Conservation (phyloP, 2,113 vertebrate genomes). For the Muntiacus reevesi region DNA sequence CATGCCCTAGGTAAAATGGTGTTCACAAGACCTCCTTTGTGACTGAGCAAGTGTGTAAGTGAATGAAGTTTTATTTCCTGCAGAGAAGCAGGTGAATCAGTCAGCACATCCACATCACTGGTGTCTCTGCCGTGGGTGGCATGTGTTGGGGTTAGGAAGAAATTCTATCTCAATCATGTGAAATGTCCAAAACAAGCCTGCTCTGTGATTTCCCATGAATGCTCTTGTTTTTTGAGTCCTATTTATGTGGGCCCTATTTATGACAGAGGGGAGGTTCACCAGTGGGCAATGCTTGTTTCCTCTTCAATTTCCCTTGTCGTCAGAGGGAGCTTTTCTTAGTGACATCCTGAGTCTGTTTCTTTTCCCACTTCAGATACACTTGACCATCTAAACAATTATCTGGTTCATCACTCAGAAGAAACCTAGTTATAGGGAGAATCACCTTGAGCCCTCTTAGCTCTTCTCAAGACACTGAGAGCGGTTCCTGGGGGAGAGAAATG, state of each 20-base stretch:
- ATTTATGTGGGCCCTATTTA: not conserved
- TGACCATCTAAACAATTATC: not conserved
- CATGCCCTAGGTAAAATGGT: not conserved
- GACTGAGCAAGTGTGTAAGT: not conserved
- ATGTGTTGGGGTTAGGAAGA: not conserved
- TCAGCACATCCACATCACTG: not conserved
- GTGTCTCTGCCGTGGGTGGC: not conserved
- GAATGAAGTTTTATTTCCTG: constrained; percentile 30
- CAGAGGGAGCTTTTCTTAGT: not conserved
- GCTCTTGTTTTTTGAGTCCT: not conserved
- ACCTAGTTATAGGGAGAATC: not conserved
- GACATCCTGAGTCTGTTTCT: not conserved
- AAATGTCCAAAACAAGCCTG: not conserved
- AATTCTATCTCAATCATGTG: not conserved
- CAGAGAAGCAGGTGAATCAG: not conserved
- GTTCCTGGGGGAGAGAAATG: not conserved
- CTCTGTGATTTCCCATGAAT: not conserved
- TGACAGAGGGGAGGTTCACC: not conserved
- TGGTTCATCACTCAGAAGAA: not conserved
- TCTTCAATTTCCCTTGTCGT: not conserved
- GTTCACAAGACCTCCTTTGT: not conserved
- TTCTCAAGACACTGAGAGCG: not conserved
- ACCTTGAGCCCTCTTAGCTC: not conserved
- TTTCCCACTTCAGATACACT: not conserved
- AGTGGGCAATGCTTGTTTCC: not conserved